Evolutionary conservation across 2,888 invertebrate species (phyloP).

Genomic region (Stegophylla sp.): DNA sequence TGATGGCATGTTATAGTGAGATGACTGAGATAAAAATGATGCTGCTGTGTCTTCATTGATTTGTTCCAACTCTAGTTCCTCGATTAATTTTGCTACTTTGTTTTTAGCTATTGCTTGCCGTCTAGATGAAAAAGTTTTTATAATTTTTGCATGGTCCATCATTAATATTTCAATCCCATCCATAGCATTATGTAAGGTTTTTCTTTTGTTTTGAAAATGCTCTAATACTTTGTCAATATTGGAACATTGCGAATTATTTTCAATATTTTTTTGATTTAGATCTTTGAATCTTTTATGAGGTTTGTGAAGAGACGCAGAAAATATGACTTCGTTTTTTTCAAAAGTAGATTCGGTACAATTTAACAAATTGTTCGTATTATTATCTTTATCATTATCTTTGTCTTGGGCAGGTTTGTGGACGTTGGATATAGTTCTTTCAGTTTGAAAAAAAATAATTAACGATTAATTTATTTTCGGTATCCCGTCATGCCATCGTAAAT

Average conservation of each 20-base stretch:
- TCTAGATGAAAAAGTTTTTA: constrained; percentile 21
- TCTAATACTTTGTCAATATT: constrained; percentile 31
- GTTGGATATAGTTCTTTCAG: constrained; percentile 8
- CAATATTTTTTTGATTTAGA: constrained; percentile 20
- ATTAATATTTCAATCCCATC: constrained; percentile 11
- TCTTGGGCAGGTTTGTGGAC: constrained; percentile 6
- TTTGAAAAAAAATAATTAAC: background rate
- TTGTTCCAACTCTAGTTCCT: constrained; percentile 30
- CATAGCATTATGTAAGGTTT: constrained; percentile 18
- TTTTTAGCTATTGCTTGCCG: constrained; percentile 30
- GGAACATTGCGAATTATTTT: constrained; percentile 10
- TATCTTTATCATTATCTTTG: constrained; percentile 15
- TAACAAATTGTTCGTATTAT: background rate
- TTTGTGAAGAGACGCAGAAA: constrained; percentile 22
- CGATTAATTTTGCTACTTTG: constrained; percentile 19
- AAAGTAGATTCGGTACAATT: constrained; percentile 12
- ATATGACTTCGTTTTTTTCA: constrained; percentile 25
- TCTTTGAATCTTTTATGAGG: constrained; percentile 7
- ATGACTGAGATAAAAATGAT: constrained; percentile 31
- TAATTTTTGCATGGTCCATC: constrained; percentile 18
- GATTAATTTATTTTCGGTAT: background rate
- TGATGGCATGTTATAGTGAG: constrained; percentile 29
- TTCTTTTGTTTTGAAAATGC: background rate
- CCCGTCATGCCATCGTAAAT: no score
- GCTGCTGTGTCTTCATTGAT: constrained; percentile 32